A percentile compares a stretch with the other conserved stretches of the same genome.
Evolutionary conservation across 2,797 vertebrate genomes (phyloP).

Genomic region (Mormyrus hasselquistii): DNA sequence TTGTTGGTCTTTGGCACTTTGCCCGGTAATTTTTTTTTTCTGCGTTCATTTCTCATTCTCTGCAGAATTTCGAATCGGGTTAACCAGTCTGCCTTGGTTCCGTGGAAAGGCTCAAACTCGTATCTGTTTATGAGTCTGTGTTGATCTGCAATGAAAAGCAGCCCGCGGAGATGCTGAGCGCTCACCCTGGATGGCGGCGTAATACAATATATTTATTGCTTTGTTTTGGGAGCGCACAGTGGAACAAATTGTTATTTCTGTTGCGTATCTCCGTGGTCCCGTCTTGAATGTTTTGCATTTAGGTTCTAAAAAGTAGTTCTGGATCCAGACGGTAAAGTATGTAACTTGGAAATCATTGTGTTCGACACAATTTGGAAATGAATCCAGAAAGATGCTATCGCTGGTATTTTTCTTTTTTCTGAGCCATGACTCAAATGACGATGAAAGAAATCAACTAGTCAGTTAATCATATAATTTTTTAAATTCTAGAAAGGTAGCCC

Average conservation of each 20-base stretch:
- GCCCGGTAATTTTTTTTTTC: background rate
- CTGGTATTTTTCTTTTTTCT: background rate
- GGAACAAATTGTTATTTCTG: conserved; percentile 13
- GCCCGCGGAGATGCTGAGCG: background rate
- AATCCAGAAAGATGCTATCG: background rate
- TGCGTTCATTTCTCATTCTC: background rate
- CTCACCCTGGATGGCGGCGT: background rate
- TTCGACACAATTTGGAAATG: background rate
- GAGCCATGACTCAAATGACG: background rate
- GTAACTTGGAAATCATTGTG: background rate
- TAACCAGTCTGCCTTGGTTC: background rate
- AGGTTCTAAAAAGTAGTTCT: background rate
- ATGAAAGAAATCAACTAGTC: background rate
- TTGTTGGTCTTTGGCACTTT: background rate
- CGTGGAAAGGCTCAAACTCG: background rate
- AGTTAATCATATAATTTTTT: background rate
- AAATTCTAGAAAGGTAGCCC: background rate
- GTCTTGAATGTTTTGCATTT: background rate
- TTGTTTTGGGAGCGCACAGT: conserved; percentile 11
- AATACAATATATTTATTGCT: conserved; percentile 4
- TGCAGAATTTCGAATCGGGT: background rate
- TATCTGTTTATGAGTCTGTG: background rate
- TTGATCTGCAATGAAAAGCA: background rate
- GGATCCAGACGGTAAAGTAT: background rate
- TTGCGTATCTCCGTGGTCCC: background rate